phyloP scores from a whole-genome alignment of 2,113 vertebrate genomes.

The Hemiprocne comata region DNA sequence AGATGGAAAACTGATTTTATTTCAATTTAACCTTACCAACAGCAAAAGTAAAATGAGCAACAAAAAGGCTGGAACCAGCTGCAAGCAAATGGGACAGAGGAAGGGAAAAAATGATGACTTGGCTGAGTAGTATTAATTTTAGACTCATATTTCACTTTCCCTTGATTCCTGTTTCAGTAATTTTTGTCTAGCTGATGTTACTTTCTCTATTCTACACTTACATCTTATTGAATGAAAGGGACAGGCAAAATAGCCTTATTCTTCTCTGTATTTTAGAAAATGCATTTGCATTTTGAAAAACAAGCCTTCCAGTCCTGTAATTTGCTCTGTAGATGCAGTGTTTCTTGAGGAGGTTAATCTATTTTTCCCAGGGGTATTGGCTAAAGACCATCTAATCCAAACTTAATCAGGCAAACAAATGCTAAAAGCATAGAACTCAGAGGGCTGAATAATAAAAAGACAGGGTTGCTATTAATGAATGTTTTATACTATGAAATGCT shows the following conservation, averaged over 20 bases:
- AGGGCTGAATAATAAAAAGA: neutral
- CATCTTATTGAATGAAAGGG: neutral
- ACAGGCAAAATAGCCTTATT: neutral
- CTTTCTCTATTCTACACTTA: neutral
- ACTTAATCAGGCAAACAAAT: slow-evolving; percentile 9
- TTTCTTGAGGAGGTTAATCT: neutral
- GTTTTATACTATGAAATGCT: neutral
- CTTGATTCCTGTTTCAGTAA: neutral
- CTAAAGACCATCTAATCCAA: neutral
- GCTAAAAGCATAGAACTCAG: neutral
- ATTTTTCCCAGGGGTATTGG: neutral
- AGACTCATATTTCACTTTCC: neutral
- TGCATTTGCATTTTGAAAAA: neutral
- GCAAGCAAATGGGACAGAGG: neutral
- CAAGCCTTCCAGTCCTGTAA: neutral
- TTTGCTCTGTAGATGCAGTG: neutral
- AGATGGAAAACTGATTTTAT: slow-evolving; percentile 5
- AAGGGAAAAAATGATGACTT: neutral
- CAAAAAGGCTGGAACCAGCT: neutral
- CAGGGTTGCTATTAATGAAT: neutral
- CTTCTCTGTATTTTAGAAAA: neutral
- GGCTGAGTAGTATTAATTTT: neutral
- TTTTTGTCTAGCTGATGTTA: neutral
- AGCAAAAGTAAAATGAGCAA: neutral
- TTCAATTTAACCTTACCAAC: neutral